Conservation (phyloP, 1,140 invertebrate genomes). For the Scaptomyza pallida region DNA sequence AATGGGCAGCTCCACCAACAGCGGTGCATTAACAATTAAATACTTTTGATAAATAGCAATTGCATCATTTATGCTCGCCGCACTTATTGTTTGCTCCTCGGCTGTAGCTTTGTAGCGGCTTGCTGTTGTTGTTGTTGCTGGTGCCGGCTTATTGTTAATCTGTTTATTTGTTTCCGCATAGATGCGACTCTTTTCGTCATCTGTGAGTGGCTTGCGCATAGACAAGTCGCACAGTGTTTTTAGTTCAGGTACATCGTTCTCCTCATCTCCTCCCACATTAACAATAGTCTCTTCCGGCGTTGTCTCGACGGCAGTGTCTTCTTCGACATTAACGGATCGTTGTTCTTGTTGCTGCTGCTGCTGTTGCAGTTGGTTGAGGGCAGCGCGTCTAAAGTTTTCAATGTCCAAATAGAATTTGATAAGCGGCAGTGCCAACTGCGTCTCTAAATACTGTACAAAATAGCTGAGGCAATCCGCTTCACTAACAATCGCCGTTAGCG, state of each 20-base stretch:
- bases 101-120: slow-evolving; percentile 27
- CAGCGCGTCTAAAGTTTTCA: slow-evolving; percentile 86
- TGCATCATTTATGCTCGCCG: slow-evolving; percentile 84
- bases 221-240: slow-evolving; percentile 79
- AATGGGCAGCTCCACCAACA: slow-evolving; percentile 83
- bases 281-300: not conserved
- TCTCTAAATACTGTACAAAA: slow-evolving; percentile 90
- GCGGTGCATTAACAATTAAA: slow-evolving; percentile 84
- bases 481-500: slow-evolving; percentile 87
- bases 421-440: slow-evolving; percentile 85
- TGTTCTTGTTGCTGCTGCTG: slow-evolving; percentile 11
- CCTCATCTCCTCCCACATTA: slow-evolving; percentile 36
- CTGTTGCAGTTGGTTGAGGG: slow-evolving; percentile 39
- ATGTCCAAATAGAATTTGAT: slow-evolving; percentile 91
- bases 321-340: not conserved
- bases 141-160: slow-evolving; percentile 33
- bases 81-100: slow-evolving; percentile 60
- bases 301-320: slow-evolving; percentile 3
- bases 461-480: slow-evolving; percentile 89
- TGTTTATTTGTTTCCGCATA: slow-evolving; percentile 82
- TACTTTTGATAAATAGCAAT: slow-evolving; percentile 86
- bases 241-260: slow-evolving; percentile 79
- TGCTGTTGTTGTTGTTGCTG: not conserved
- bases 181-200: slow-evolving; percentile 82
- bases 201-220: slow-evolving; percentile 80